Evolutionary conservation across 1,140 invertebrate species (phyloP).

Genomic region (Solenopsis invicta): DNA sequence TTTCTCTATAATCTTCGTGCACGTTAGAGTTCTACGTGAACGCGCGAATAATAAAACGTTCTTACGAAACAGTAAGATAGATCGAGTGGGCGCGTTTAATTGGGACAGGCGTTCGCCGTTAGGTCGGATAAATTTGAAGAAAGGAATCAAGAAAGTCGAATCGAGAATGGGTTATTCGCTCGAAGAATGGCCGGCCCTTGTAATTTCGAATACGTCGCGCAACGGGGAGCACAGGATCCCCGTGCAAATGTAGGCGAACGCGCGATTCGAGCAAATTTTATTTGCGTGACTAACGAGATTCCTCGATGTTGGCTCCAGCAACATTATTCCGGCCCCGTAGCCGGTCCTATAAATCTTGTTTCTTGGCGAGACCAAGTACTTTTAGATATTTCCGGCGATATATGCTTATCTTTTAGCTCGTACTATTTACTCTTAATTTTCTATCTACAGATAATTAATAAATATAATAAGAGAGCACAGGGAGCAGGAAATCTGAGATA

Average conservation of each 20-base stretch:
- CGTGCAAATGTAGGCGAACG: background rate
- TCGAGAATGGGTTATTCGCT: background rate
- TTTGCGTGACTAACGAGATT: conserved; percentile 32
- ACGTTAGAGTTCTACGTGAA: background rate
- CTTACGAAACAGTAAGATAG: background rate
- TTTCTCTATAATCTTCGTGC: no score
- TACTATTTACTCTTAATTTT: conserved; percentile 61
- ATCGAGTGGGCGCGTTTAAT: background rate
- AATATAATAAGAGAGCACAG: conserved; percentile 13
- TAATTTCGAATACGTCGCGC: background rate
- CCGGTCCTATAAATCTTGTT: conserved; percentile 9
- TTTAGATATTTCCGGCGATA: background rate
- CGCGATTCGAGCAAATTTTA: conserved; percentile 29
- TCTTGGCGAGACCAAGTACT: background rate
- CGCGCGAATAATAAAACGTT: background rate
- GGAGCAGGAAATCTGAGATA: conserved; percentile 61
- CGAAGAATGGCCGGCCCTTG: background rate
- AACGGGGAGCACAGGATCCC: background rate
- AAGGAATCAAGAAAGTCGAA: background rate
- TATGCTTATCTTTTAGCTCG: background rate
- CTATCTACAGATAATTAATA: conserved; percentile 60
- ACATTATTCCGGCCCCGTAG: conserved; percentile 9
- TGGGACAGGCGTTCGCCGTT: background rate
- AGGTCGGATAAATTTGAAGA: background rate
- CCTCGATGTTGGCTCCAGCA: background rate